These are phyloP conservation scores for Falco naumanni DNA, from an alignment of 2,797 vertebrate species.

Conservation along the genomic window DNA sequence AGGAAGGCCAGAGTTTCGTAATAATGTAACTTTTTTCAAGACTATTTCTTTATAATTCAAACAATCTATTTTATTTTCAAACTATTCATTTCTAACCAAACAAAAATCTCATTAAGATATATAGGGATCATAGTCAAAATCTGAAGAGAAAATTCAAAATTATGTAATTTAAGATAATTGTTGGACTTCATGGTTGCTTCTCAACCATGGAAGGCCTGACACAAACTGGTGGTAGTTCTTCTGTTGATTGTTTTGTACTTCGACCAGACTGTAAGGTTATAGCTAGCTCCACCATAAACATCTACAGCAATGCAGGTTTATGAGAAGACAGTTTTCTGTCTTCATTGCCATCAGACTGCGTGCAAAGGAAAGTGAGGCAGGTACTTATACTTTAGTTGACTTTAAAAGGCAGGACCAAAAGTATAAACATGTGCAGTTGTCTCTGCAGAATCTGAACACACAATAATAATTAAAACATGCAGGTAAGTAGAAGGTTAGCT, in stretches of 20 bases:
- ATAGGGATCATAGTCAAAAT: background rate
- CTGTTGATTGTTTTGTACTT: background rate
- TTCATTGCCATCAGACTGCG: background rate
- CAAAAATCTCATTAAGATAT: background rate
- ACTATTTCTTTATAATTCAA: constrained; percentile 17
- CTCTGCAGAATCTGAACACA: background rate
- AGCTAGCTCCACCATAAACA: background rate
- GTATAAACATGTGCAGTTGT: background rate
- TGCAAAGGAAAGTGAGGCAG: background rate
- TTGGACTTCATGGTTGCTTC: background rate
- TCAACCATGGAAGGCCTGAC: background rate
- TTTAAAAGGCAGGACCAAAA: background rate
- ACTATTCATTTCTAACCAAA: background rate
- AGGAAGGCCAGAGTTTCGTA: constrained; percentile 6
- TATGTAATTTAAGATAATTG: background rate
- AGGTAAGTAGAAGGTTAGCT: background rate
- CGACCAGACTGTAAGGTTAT: background rate
- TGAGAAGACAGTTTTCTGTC: background rate
- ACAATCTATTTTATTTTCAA: background rate
- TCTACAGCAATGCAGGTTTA: background rate
- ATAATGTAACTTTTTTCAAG: background rate
- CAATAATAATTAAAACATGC: background rate
- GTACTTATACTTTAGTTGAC: background rate
- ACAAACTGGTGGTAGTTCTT: background rate
- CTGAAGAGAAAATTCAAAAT: background rate